These are phyloP conservation scores for Sebastes variabilis DNA, from an alignment of 2,797 vertebrate species.

Conservation along the genomic window DNA sequence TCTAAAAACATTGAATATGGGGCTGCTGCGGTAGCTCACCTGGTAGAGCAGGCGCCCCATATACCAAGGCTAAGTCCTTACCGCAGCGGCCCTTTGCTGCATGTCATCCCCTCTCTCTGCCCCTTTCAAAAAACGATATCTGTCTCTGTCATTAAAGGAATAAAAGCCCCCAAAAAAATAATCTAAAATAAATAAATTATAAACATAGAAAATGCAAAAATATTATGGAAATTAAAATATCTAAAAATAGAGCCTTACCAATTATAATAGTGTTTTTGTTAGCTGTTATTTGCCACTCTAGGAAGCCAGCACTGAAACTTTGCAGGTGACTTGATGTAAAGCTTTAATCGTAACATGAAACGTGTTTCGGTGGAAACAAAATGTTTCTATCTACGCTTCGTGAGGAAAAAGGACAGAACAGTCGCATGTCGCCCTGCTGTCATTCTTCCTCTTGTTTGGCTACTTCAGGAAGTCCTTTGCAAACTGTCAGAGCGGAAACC, in stretches of 20 bases:
- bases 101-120: too few species aligned
- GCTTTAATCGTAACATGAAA: background rate
- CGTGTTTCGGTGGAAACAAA: constrained; percentile 14
- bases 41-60: too few species aligned
- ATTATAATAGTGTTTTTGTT: background rate
- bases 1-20: background rate
- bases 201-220: background rate
- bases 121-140: too few species aligned
- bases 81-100: too few species aligned
- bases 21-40: too few species aligned
- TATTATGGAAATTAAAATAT: background rate
- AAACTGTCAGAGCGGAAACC: constrained; percentile 82
- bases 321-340: background rate
- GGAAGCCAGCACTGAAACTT: background rate
- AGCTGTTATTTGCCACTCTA: background rate
- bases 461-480: constrained; percentile 85
- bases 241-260: background rate
- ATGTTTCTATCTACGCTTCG: background rate
- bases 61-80: too few species aligned
- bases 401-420: constrained; percentile 10
- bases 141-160: too few species aligned
- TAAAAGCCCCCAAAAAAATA: too few species aligned
- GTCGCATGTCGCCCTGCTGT: constrained; percentile 22
- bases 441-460: constrained; percentile 73
- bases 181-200: too few species aligned